A percentile compares a stretch with the other conserved stretches of the same genome.
phyloP scores from a whole-genome alignment of 2,797 vertebrate species.

The Chiroxiphia lanceolata region DNA sequence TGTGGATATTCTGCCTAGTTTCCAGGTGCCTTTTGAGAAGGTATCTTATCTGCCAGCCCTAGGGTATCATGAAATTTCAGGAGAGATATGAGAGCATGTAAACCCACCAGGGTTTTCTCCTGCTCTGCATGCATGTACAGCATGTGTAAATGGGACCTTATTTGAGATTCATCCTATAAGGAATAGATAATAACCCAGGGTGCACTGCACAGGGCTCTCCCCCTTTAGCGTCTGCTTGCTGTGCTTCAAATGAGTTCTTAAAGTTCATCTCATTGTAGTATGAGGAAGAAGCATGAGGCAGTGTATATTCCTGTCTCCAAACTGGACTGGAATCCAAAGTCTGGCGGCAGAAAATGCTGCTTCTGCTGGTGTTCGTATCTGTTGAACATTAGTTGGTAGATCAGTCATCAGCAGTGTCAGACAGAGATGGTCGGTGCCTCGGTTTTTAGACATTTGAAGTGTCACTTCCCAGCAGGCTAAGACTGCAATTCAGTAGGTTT shows the following conservation, averaged over 20 bases:
- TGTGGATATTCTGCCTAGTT: background rate
- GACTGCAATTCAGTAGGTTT: background rate
- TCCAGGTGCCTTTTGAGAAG: background rate
- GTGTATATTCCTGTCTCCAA: background rate
- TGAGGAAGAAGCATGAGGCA: background rate
- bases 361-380: background rate
- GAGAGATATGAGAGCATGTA: background rate
- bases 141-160: background rate
- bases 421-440: background rate
- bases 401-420: background rate
- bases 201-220: background rate
- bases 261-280: background rate
- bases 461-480: background rate
- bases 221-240: background rate
- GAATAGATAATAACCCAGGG: background rate
- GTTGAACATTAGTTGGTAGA: background rate
- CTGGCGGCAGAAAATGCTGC: background rate
- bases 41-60: background rate
- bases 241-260: background rate
- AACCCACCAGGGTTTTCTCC: background rate
- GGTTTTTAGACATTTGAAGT: background rate
- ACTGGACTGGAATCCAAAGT: background rate
- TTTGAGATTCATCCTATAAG: background rate
- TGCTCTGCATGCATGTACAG: background rate
- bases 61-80: background rate